Evolutionary conservation across 2,113 vertebrate species (phyloP), one percentile per base, ranked within the genome.

Genomic region (Plotosus lineatus): DNA sequence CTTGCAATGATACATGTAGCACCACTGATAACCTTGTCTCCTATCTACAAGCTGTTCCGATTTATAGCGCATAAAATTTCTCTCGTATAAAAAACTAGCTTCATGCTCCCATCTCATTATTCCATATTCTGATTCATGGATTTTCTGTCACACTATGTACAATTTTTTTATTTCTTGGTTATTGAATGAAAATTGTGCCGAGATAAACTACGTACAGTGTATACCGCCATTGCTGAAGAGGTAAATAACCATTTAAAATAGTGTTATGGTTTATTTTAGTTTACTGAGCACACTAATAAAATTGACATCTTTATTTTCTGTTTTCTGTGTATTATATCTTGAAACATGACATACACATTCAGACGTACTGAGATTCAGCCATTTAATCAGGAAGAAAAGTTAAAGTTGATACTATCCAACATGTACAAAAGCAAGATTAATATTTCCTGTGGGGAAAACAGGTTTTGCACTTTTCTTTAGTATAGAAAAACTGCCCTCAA

Each of bases 1-100:
- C 86, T 84, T 65, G 83, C 79, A 82, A 74, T 76, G 82, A 85
- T 81, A 85, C 75, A 60, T 80, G 65, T 63, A 72, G 66, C 66
- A 38, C 63, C 48, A 77, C 60, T 75, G 60, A 75, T 79, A 75
- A 55, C 51, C 79, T 63, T 72, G 69, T 80, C 75, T 80, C 61
- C 60, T 77, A 78, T 83, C 68, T 78, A 55, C 78, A 83, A 80
- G 60, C 84, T 82, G 83, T 83, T 83, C 75, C 48, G 71, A 76
- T 83, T 83, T 46, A 40, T n/a, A 75, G 40, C 21, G 46, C 53
- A 28, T 0, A 44, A 66, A 75, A 51, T 65, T 44, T 71, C 26
- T 42, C 36, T 76, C 26, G 46, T 76, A 82, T 75, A 58, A 66
- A 69, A 68, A 77, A 65, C 19, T 53, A 53, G 40, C 38, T 68